Evolutionary conservation across 2,888 invertebrate species (phyloP), one percentile per base, ranked within the genome.

Genomic region (Sphaeridia pumilis): DNA sequence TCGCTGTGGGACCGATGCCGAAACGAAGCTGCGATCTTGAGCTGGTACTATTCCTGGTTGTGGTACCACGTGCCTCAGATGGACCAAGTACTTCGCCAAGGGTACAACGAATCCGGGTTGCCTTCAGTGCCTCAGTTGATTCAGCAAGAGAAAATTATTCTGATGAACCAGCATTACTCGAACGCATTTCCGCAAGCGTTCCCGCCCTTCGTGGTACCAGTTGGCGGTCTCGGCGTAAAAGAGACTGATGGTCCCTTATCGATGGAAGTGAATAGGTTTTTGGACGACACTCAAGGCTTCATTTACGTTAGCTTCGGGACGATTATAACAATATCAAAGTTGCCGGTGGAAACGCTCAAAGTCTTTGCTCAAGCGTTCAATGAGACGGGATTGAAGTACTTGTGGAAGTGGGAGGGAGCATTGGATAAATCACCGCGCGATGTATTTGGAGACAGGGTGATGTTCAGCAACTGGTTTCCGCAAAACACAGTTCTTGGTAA

Each of bases 351-450:
- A 22, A 34, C 57, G n/a, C 44, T 46, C 1, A 25, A 55, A 25
- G 41, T 46, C 22, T 55, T 61, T 22, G 56, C 56, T 28, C 48
- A 54, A 10, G 54, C 54, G 7, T 14, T 61, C 10, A 34, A 28
- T 25, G 55, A 53, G 10, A 55, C 45, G 21, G 46, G 55, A 14
- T 20, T 47, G 1, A 22, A 44, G 24, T 59, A 58, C 36, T 43
- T 61, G 5, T 59, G 59, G 61, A 61, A 56, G 47, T 61, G 61
- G 61, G 57, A 54, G 44, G 55, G 52, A 14, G 47, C 44, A 2
- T 42, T 54, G 14, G 58, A 59, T 1, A 46, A 46, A 17, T 55
- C 56, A 17, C 55, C 53, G 54, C n/a, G n/a, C n/a, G n/a, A n/a
- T n/a, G n/a, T n/a, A n/a, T n/a, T n/a, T n/a, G 58, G 59, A 1